phyloP scores from a whole-genome alignment of 2,888 invertebrate genomes.

The Bimastos eiseni region DNA sequence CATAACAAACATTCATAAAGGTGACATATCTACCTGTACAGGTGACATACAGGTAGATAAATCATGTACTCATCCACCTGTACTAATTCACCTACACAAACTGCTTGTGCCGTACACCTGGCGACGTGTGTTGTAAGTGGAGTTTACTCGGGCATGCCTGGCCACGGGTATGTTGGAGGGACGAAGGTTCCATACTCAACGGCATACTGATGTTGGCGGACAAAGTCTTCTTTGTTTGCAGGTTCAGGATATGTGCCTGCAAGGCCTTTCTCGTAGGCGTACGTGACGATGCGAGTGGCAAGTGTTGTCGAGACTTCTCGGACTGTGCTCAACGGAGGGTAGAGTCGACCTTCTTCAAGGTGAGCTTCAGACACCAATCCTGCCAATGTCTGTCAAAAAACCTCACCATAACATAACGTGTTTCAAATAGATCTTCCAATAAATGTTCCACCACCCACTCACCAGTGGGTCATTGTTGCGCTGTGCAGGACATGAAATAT shows the following conservation, averaged over 20 bases:
- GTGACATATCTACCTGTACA: neutral
- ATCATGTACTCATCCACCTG: too few relatives aligned
- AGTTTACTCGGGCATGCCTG: constrained; percentile 46
- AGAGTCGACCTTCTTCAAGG: constrained; percentile 82
- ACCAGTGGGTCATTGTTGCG: too few relatives aligned
- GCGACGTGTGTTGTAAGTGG: neutral
- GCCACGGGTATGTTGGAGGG: constrained; percentile 64
- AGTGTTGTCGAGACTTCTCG: constrained; percentile 84
- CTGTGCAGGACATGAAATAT: neutral
- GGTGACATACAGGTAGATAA: too few relatives aligned
- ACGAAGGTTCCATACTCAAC: constrained; percentile 64
- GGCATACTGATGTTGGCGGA: constrained; percentile 56
- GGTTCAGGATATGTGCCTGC: constrained; percentile 67
- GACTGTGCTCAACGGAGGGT: constrained; percentile 84
- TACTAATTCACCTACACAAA: neutral
- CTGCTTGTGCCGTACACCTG: neutral
- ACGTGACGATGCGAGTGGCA: constrained; percentile 78
- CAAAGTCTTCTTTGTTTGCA: constrained; percentile 65
- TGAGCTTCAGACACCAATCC: constrained; percentile 79
- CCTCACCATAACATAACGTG: neutral
- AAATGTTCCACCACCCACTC: neutral
- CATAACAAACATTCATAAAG: too few relatives aligned
- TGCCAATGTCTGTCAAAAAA: constrained; percentile 72
- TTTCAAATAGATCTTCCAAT: neutral
- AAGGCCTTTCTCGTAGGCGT: constrained; percentile 71